Conservation (phyloP, 1,140 invertebrate species). For the Calliphora vicina region DNA sequence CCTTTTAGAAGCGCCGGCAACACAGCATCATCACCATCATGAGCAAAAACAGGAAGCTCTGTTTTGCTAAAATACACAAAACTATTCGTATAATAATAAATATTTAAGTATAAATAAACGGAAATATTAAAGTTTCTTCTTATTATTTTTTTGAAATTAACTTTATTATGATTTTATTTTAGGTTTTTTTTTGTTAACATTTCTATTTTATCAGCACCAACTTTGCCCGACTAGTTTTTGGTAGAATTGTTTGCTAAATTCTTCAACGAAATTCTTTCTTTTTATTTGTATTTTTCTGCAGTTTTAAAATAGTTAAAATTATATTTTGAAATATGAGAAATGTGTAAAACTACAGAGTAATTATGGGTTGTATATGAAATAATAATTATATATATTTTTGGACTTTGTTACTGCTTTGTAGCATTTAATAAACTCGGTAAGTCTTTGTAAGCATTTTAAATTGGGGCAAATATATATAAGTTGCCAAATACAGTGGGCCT, state of each 20-base stretch:
- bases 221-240: background rate
- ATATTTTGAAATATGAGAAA: background rate
- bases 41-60: background rate
- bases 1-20: background rate
- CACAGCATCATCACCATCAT: no score
- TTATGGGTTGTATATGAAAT: background rate
- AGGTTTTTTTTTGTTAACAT: background rate
- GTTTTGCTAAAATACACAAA: background rate
- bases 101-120: conserved; percentile 10
- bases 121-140: background rate
- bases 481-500: no score
- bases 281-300: background rate
- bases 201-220: background rate
- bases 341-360: background rate
- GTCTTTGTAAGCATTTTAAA: no score
- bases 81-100: background rate
- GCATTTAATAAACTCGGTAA: no score
- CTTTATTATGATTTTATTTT: conserved; percentile 1
- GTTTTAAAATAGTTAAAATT: background rate
- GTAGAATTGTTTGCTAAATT: background rate
- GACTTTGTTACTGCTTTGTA: no score
- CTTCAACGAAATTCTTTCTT: background rate
- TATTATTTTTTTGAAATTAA: background rate
- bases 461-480: no score
- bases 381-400: no score